Base-by-base conservation (phyloP, 2,888 invertebrate species). In the Copidosoma aretas region DNA sequence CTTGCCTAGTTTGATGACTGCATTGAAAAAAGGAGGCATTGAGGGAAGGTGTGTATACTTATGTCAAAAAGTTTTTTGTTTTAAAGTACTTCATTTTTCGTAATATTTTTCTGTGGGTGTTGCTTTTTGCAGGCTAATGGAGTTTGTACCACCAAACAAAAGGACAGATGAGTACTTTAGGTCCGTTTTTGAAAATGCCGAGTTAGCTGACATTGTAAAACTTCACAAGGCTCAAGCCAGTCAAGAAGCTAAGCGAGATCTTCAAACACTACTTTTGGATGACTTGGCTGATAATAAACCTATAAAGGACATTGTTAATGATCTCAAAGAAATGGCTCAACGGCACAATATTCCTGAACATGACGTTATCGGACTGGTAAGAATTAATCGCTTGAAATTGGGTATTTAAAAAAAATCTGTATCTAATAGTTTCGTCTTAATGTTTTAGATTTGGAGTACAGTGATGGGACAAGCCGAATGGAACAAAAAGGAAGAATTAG, bases 401-500 rank as follows among this genome's bases (percentile, higher is more conserved):
- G 17, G 15, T 53, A 4, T 43, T 22, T 17, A 54, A n/a, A n/a
- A n/a, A n/a, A n/a, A n/a, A n/a, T n/a, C 4, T 51, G 43, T 25
- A 57, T 64, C 53, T 53, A 62, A 58, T 24, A 54, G 10, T 69
- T 63, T 17, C 56, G 46, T 32, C 41, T 52, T 17, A 39, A 57
- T 61, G 19, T 59, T 69, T 73, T 75, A 94, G 94, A 90, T 97
- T 79, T 98, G 97, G 97, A 91, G 90, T 75, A 94, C 95, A 74
- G 91, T 98, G 78, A 98, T 98, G 97, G 91, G 92, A 64, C 91
- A 94, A 79, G 94, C 95, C 70, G 97, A 98, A 86, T 98, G 97
- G 98, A 98, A 97, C 86, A 98, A 98, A 86, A 98, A 98, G 84
- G 98, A 98, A 79, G 98, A 98, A 84, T 85, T 98, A 78, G 90